Evolutionary conservation across 2,113 vertebrate genomes (phyloP).

Genomic region (Rhea pennata): DNA sequence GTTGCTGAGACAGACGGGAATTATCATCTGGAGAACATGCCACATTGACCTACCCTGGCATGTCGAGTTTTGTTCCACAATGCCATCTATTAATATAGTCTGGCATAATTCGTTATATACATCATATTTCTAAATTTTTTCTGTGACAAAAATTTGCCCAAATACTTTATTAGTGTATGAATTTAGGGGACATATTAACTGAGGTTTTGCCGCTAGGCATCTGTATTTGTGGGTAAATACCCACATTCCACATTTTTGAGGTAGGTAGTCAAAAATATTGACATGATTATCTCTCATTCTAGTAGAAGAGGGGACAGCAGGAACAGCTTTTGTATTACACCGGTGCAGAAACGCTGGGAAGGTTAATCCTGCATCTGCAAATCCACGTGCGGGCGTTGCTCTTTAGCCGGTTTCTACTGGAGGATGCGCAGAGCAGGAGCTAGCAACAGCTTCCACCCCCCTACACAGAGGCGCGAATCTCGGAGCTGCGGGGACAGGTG

Average conservation of each 20-base stretch:
- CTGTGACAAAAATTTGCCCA: not conserved
- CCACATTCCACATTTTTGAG: not conserved
- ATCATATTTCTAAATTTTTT: not conserved
- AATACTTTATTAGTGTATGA: not conserved
- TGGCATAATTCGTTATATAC: not conserved
- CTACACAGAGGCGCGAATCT: not conserved
- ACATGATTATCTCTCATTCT: not conserved
- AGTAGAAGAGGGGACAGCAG: not conserved
- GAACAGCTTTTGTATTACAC: not conserved
- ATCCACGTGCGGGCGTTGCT: not conserved
- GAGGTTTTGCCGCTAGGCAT: not conserved
- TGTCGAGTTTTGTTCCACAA: not conserved
- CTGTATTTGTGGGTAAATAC: not conserved
- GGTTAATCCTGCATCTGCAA: not conserved
- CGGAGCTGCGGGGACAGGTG: not conserved
- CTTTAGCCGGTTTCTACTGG: not conserved
- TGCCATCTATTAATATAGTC: not conserved
- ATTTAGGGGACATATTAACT: rapidly evolving
- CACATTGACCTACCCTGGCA: not conserved
- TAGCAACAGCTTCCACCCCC: not conserved
- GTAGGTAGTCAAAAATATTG: not conserved
- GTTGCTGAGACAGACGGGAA: not conserved
- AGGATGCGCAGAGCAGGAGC: not conserved
- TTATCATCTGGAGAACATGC: not conserved
- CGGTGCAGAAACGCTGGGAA: not conserved